A percentile compares a stretch with the other conserved stretches of the same genome.
These are phyloP conservation scores for Desmodus rotundus DNA, from an alignment of 2,113 vertebrate genomes.

Conservation along the genomic window DNA sequence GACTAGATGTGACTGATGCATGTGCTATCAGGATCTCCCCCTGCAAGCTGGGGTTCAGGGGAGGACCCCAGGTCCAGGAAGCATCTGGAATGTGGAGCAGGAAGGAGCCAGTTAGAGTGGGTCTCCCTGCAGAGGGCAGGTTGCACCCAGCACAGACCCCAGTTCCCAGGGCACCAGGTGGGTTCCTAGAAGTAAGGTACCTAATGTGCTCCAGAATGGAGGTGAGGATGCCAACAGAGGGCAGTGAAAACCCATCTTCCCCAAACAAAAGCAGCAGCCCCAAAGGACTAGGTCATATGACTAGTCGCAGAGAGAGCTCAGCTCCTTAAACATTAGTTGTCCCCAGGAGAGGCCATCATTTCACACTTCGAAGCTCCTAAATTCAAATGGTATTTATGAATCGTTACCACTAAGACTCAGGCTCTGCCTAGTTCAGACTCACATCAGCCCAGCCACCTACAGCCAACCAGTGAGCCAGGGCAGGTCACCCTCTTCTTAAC, in stretches of 20 bases:
- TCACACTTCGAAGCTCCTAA: neutral
- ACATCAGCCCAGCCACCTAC: neutral
- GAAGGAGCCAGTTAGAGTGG: neutral
- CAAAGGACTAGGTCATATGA: neutral
- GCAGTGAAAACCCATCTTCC: neutral
- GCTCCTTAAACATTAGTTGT: neutral
- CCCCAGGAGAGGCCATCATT: neutral
- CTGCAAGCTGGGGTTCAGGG: neutral
- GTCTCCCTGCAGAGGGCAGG: neutral
- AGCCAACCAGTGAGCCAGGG: neutral
- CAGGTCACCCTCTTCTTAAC: rapidly evolving
- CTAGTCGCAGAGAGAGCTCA: neutral
- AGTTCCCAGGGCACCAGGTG: neutral
- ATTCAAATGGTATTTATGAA: neutral
- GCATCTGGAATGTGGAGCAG: neutral
- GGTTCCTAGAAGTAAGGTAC: neutral
- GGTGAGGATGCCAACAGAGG: neutral
- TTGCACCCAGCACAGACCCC: neutral
- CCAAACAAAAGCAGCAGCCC: neutral
- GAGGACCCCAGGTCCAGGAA: neutral
- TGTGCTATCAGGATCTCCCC: neutral
- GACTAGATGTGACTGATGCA: neutral
- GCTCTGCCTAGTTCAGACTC: neutral
- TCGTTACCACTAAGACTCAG: neutral
- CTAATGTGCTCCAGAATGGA: neutral